Conservation (phyloP, 1,140 invertebrate species). For the Aricia agestis region DNA sequence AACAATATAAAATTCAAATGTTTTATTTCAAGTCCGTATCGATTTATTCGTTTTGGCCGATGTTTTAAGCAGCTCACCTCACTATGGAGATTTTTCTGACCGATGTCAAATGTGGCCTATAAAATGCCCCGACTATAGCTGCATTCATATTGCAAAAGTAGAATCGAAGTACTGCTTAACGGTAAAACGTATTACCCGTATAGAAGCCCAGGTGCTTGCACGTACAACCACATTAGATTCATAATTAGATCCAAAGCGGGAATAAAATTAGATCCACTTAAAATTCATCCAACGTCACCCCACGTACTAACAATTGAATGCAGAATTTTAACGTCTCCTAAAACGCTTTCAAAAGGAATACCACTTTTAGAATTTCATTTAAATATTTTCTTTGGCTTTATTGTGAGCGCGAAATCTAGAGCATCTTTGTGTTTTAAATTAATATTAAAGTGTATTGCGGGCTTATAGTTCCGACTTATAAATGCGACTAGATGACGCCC, state of each 20-base stretch:
- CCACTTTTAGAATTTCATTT: not conserved
- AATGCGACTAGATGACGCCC: too few relatives aligned
- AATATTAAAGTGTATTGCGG: not conserved
- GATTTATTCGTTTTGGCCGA: too few relatives aligned
- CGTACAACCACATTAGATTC: not conserved
- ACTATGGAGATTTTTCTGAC: too few relatives aligned
- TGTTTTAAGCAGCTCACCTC: too few relatives aligned
- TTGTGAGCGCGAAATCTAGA: not conserved
- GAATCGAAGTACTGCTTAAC: too few relatives aligned
- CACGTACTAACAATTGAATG: not conserved
- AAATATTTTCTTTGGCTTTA: constrained; percentile 1
- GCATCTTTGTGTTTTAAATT: not conserved
- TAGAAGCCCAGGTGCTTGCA: not conserved
- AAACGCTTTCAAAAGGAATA: not conserved
- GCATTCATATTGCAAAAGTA: too few relatives aligned
- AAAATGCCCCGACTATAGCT: too few relatives aligned
- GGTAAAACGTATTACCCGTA: not conserved
- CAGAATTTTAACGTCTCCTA: not conserved
- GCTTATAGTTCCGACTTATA: too few relatives aligned
- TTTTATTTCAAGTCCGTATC: too few relatives aligned
- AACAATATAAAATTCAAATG: too few relatives aligned
- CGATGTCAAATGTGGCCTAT: too few relatives aligned
- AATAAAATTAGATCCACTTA: not conserved
- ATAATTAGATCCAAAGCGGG: not conserved
- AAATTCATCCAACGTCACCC: not conserved